These are phyloP conservation scores for Bubo bubo DNA, from an alignment of 2,113 vertebrate genomes.

Conservation along the genomic window DNA sequence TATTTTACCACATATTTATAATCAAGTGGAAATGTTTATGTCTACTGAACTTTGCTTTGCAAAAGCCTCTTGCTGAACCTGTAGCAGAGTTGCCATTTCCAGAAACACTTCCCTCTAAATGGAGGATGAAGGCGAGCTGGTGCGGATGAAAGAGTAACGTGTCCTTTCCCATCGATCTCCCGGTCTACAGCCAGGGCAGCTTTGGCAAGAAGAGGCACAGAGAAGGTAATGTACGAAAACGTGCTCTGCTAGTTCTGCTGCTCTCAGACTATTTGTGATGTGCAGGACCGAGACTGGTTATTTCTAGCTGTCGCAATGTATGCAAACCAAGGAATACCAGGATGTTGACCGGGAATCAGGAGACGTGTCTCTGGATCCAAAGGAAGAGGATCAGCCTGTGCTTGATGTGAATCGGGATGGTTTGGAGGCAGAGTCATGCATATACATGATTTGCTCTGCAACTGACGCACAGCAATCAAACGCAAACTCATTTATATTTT, in stretches of 20 bases:
- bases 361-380: neutral
- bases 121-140: neutral
- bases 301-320: rapidly evolving
- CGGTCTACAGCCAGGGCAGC: neutral
- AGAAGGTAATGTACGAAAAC: too few relatives aligned
- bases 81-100: rapidly evolving
- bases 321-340: rapidly evolving
- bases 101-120: rapidly evolving
- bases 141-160: too few relatives aligned
- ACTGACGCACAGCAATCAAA: slow-evolving; percentile 23
- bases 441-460: slow-evolving; percentile 1
- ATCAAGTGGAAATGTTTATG: neutral
- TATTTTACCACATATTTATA: neutral
- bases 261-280: neutral
- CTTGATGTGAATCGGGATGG: neutral
- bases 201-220: neutral
- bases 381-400: neutral
- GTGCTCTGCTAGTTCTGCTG: neutral
- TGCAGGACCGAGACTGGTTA: rapidly evolving
- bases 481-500: neutral
- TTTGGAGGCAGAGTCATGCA: slow-evolving; percentile 16
- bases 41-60: neutral
- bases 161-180: rapidly evolving
- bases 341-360: rapidly evolving
- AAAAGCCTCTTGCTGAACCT: neutral